phyloP scores from a whole-genome alignment of 1,140 invertebrate species.

The Drosophila arizonae region DNA sequence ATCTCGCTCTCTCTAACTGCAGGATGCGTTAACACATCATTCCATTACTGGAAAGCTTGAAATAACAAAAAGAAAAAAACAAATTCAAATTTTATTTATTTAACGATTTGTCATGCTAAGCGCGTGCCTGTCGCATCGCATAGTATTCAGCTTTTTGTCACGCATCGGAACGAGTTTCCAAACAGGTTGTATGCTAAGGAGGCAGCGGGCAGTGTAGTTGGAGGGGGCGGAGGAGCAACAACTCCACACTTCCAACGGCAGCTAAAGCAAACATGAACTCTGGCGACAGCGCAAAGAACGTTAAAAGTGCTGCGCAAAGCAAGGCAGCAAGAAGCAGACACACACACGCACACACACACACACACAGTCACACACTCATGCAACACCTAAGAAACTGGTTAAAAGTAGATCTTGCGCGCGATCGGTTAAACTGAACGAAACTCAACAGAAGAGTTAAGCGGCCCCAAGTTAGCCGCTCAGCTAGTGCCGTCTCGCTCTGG shows the following conservation, averaged over 20 bases:
- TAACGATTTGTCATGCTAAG: slow-evolving; percentile 47
- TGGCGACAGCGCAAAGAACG: slow-evolving; percentile 50
- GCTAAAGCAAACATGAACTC: slow-evolving; percentile 66
- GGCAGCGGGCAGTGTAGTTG: background rate
- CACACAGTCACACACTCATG: slow-evolving; percentile 1
- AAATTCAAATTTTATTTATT: slow-evolving; percentile 2
- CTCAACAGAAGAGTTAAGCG: slow-evolving; percentile 16
- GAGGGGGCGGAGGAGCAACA: background rate
- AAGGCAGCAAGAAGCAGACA: slow-evolving; percentile 13
- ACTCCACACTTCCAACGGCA: slow-evolving; percentile 39
- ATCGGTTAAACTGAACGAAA: slow-evolving; percentile 55
- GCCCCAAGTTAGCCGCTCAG: background rate
- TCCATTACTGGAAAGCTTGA: slow-evolving; percentile 10
- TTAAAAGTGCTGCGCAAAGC: slow-evolving; percentile 37
- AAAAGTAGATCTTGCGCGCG: slow-evolving; percentile 67
- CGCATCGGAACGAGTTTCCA: slow-evolving; percentile 40
- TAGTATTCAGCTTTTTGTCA: slow-evolving; percentile 52
- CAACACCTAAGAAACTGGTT: slow-evolving; percentile 61
- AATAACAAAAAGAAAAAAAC: slow-evolving; percentile 14
- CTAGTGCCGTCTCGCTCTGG: slow-evolving; percentile 25
- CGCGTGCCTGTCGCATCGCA: slow-evolving; percentile 38
- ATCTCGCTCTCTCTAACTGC: background rate
- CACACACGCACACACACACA: slow-evolving; percentile 8
- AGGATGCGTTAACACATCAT: too few relatives aligned
- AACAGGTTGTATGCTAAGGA: slow-evolving; percentile 38